These are phyloP conservation scores for Acanthurus lineatus DNA, from an alignment of 2,797 vertebrate species.

Conservation along the genomic window DNA sequence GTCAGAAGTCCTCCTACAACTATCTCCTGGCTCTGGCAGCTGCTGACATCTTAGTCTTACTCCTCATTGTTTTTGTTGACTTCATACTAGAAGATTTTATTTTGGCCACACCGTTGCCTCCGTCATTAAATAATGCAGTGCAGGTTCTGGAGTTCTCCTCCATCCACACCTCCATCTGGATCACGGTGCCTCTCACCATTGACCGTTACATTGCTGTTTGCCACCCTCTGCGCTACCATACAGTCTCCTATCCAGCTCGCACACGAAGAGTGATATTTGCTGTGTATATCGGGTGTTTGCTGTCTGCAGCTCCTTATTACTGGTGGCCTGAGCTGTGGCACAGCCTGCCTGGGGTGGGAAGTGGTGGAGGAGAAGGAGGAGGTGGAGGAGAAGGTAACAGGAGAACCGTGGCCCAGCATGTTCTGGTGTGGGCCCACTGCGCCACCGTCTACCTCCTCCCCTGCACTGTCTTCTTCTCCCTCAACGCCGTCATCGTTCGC, in stretches of 20 bases:
- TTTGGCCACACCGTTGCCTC: slow-evolving; percentile 90
- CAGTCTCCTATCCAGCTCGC: slow-evolving; percentile 95
- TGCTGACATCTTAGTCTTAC: slow-evolving; percentile 94
- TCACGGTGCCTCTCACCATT: slow-evolving; percentile 94
- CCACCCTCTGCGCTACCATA: slow-evolving; percentile 95
- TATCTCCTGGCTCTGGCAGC: slow-evolving; percentile 96
- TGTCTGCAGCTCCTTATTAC: slow-evolving; percentile 94
- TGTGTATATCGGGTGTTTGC: slow-evolving; percentile 92
- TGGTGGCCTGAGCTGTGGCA: slow-evolving; percentile 99
- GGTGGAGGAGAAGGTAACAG: slow-evolving; percentile 58
- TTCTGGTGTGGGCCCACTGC: slow-evolving; percentile 96
- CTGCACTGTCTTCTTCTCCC: slow-evolving; percentile 95
- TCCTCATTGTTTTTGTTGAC: slow-evolving; percentile 97
- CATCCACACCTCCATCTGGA: slow-evolving; percentile 98
- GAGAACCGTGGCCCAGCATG: slow-evolving; percentile 90
- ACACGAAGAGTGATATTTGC: slow-evolving; percentile 92
- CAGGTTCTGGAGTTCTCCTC: slow-evolving; percentile 97
- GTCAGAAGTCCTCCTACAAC: slow-evolving; percentile 99
- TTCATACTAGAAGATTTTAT: slow-evolving; percentile 97
- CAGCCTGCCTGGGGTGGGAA: slow-evolving; percentile 77
- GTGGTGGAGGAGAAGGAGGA: slow-evolving; percentile 41
- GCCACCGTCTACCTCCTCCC: slow-evolving; percentile 94
- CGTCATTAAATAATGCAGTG: slow-evolving; percentile 90
- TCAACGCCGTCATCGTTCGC: slow-evolving; percentile 94
- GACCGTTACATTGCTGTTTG: slow-evolving; percentile 97